Evolutionary conservation across 2,888 invertebrate species (phyloP), one percentile per base, ranked within the genome.

Genomic region (Diplolepis rosae): DNA sequence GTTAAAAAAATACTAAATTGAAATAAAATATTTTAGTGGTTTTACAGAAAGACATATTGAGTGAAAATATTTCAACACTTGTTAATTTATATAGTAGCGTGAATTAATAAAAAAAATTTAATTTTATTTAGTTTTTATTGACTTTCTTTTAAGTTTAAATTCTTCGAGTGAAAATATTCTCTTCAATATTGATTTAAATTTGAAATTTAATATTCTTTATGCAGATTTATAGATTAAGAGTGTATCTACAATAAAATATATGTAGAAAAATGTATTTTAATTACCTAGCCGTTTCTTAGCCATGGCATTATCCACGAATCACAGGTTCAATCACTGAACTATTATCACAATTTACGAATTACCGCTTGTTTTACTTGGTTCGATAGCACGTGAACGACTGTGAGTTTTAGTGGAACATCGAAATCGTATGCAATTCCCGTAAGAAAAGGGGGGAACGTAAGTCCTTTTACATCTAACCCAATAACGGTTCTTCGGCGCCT

Each of bases 371-470:
- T 39, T n/a, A 61, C 22, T 61, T 39, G 61, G 24, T 39, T 61
- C 27, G 39, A 61, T 61, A 39, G 61, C 61, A 61, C 61, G 61
- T 61, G 61, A 61, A 39, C 35, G 35, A 61, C 61, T 61, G 61
- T 61, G 61, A 61, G 61, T 61, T 61, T 61, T 61, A 61, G 61
- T 61, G 61, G 61, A 61, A 39, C 61, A 61, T 39, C 61, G 61
- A 61, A 61, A 61, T 61, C n/a, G 61, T 39, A 39, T 39, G 35
- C 39, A 35, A 45, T 18, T 45, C 15, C 45, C 45, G 24, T n/a
- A 61, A 39, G 22, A 22, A 22, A 56, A 56, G 32, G 56, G 22
- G 56, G 56, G 61, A 24, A 61, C 56, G 1, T 39, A n/a, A 39
- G 35, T 56, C 32, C 56, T 32, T 35, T 56, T 56, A 35, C 56